phyloP scores from a whole-genome alignment of 2,888 invertebrate genomes.

The Dryobotodes eremita region DNA sequence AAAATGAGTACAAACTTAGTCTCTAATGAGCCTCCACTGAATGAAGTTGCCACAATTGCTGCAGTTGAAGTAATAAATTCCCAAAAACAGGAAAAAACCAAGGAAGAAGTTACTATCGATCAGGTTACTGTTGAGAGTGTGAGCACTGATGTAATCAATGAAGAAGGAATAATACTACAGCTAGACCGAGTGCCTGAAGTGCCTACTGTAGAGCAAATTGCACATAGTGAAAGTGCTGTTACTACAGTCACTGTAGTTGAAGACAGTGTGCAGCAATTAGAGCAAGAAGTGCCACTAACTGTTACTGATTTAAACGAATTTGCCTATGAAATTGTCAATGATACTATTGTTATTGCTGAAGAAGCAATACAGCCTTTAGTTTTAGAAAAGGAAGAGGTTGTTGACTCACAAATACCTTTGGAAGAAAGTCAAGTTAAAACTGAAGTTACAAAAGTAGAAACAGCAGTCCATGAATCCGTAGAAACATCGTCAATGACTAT shows the following conservation, averaged over 20 bases:
- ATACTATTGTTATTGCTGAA: neutral
- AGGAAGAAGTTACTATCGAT: neutral
- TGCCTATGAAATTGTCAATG: neutral
- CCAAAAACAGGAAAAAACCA: neutral
- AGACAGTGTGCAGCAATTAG: conserved; percentile 2
- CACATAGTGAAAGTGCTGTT: neutral
- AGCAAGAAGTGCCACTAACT: neutral
- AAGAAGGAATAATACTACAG: neutral
- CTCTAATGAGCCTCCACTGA: neutral
- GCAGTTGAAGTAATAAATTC: neutral
- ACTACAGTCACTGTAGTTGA: neutral
- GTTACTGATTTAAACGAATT: neutral
- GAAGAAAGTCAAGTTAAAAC: neutral
- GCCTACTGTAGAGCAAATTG: neutral
- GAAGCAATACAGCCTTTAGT: conserved; percentile 1
- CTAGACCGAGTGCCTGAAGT: neutral
- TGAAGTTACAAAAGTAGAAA: neutral
- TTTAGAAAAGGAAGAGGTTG: conserved; percentile 18
- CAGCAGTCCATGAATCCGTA: neutral
- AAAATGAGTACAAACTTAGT: neutral
- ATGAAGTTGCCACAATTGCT: neutral
- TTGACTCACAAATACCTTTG: neutral
- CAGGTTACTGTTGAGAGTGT: neutral
- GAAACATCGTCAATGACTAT: neutral
- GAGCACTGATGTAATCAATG: neutral